phyloP scores from a whole-genome alignment of 1,140 invertebrate genomes.

The Cotesia vestalis region DNA sequence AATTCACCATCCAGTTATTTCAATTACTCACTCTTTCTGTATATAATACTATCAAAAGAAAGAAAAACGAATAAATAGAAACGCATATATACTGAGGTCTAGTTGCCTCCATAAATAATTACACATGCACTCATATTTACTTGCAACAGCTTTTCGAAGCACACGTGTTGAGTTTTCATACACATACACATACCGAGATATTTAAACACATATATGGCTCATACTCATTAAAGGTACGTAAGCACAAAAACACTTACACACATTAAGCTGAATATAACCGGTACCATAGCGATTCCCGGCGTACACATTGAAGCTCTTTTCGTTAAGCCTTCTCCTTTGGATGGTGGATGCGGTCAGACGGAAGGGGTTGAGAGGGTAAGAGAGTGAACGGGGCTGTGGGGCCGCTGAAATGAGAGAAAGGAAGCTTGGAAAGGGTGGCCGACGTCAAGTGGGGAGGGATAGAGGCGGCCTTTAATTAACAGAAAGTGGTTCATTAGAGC shows the following conservation, averaged over 20 bases:
- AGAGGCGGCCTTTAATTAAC: constrained; percentile 79
- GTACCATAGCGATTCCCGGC: constrained; percentile 43
- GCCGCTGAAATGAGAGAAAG: constrained; percentile 44
- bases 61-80: too few relatives aligned
- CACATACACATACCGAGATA: constrained; percentile 16
- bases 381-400: constrained; percentile 46
- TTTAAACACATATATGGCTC: neutral
- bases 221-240: too few relatives aligned
- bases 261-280: too few relatives aligned
- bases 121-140: constrained; percentile 24
- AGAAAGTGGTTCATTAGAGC: constrained; percentile 87
- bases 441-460: constrained; percentile 65
- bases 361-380: constrained; percentile 24
- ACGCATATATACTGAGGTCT: neutral
- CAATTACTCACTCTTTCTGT: too few relatives aligned
- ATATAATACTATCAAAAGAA: too few relatives aligned
- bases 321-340: constrained; percentile 57
- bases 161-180: too few relatives aligned
- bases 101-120: constrained; percentile 27
- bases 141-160: constrained; percentile 15
- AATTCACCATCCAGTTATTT: too few relatives aligned
- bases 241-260: too few relatives aligned
- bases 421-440: constrained; percentile 68
- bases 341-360: constrained; percentile 46
- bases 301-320: constrained; percentile 53